These are phyloP conservation scores for Raillietiella orientalis DNA, from an alignment of 2,888 invertebrate species.

Conservation along the genomic window DNA sequence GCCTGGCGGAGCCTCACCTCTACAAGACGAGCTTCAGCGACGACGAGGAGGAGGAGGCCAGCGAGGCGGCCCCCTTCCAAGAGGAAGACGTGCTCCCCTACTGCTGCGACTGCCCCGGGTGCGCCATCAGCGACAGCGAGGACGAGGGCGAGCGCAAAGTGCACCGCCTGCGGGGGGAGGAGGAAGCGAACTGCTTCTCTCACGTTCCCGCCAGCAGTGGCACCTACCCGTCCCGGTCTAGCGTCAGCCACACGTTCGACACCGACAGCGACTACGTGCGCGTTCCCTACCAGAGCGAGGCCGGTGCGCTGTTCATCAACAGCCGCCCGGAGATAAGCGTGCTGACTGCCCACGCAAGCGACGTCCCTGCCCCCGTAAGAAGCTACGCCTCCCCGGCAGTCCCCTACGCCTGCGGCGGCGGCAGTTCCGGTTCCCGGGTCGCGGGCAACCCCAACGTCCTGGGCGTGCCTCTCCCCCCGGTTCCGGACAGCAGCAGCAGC, in stretches of 20 bases:
- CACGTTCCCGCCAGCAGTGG: slow-evolving; percentile 5
- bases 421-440: slow-evolving; percentile 11
- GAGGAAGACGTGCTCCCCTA: slow-evolving; percentile 4
- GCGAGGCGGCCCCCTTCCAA: slow-evolving; percentile 6
- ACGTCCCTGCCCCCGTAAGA: slow-evolving; percentile 4
- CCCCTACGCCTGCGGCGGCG: slow-evolving; percentile 22
- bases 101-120: too few species aligned
- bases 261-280: slow-evolving; percentile 71
- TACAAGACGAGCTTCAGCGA: slow-evolving; percentile 7
- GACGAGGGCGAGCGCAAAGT: too few species aligned
- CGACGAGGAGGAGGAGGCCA: slow-evolving; percentile 5
- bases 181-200: too few species aligned
- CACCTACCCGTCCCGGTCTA: slow-evolving; percentile 7
- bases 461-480: slow-evolving; percentile 21
- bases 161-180: too few species aligned
- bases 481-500: slow-evolving; percentile 15
- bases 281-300: slow-evolving; percentile 25
- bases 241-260: slow-evolving; percentile 50
- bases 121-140: slow-evolving; percentile 5
- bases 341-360: slow-evolving; percentile 27
- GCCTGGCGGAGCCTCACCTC: slow-evolving; percentile 2
- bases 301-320: slow-evolving; percentile 37
- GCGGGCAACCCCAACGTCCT: slow-evolving; percentile 36
- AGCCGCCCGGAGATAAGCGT: slow-evolving; percentile 40
- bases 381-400: slow-evolving; percentile 6